Evolutionary conservation across 2,797 vertebrate genomes (phyloP), one percentile per base, ranked within the genome.

Genomic region (Manis javanica): DNA sequence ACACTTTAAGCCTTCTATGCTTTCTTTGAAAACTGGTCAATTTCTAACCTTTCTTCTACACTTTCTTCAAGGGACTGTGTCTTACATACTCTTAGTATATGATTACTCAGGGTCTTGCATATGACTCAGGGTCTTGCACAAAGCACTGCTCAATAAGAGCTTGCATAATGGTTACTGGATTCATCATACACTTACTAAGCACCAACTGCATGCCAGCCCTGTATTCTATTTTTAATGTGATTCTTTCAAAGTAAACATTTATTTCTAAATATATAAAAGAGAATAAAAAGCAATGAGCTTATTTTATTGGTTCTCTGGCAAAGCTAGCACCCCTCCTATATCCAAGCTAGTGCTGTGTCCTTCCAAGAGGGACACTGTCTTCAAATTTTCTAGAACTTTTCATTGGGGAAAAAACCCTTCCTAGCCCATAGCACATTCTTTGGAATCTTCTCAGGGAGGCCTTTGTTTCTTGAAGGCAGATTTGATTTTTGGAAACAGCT

Each of bases 401-500:
- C 74, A 82, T 74, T n/a, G 53, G 64, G 15, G 34, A 82, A 53
- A 85, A 74, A 63, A 57, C 14, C 37, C n/a, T 94, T 74, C 57
- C 29, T 72, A 72, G 55, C 7, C 23, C 55, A 90, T 24, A 92
- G 74, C 49, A 83, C 34, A 89, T 91, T 95, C 68, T 89, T 96
- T 96, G 82, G 75, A 92, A 89, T 64, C 34, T 79, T 96, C 91
- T 88, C 34, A 10, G 83, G 64, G 81, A 75, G 51, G 81, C 29
- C 46, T 89, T 96, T 75, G 78, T 95, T 96, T 96, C 89, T 82
- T 94, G 82, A 92, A 90, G 92, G 81, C 87, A 95, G 46, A 95
- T 83, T 90, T 90, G 69, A 57, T 68, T 96, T 96, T 96, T 92
- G 93, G 94, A 96, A 93, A 88, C n/a, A 92, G 88, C 64, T 94